phyloP scores from a whole-genome alignment of 2,113 vertebrate species.

The Salvelinus sp. region DNA sequence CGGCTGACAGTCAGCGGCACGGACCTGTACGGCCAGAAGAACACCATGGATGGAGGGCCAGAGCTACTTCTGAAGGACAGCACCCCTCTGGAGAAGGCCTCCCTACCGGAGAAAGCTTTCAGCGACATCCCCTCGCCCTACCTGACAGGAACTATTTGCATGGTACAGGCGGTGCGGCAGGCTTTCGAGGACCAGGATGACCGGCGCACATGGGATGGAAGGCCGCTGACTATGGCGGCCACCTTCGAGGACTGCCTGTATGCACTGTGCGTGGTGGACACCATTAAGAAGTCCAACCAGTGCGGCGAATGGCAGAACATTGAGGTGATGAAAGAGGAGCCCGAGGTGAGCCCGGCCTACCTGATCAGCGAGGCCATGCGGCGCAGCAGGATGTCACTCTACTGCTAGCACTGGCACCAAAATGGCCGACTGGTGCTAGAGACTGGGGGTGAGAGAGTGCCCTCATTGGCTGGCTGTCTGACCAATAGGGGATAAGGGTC shows the following conservation, averaged over 20 bases:
- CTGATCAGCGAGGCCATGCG: slow-evolving; percentile 98
- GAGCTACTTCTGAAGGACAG: slow-evolving; percentile 91
- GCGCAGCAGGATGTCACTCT: slow-evolving; percentile 93
- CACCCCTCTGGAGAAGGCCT: slow-evolving; percentile 84
- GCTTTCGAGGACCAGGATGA: slow-evolving; percentile 97
- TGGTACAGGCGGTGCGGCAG: slow-evolving; percentile 94
- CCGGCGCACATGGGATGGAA: slow-evolving; percentile 92
- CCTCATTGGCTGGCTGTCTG: not conserved
- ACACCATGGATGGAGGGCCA: slow-evolving; percentile 73
- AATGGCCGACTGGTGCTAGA: not conserved
- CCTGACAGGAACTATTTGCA: slow-evolving; percentile 92
- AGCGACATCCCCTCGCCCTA: slow-evolving; percentile 94
- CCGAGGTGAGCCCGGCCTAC: slow-evolving; percentile 92
- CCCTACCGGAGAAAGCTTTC: slow-evolving; percentile 93
- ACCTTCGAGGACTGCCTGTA: slow-evolving; percentile 98
- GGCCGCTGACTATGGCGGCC: slow-evolving; percentile 95
- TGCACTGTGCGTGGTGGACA: slow-evolving; percentile 94
- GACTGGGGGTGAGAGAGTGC: not conserved
- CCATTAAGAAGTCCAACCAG: slow-evolving; percentile 96
- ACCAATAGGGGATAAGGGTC: too few species aligned
- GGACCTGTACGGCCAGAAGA: slow-evolving; percentile 93
- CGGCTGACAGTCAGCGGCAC: slow-evolving; percentile 85
- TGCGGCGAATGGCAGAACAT: slow-evolving; percentile 98
- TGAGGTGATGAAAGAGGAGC: slow-evolving; percentile 94
- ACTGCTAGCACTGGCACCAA: slow-evolving; percentile 78